Evolutionary conservation across 2,113 vertebrate species (phyloP), one percentile per base, ranked within the genome.

Genomic region (Hypomesus transpacificus): DNA sequence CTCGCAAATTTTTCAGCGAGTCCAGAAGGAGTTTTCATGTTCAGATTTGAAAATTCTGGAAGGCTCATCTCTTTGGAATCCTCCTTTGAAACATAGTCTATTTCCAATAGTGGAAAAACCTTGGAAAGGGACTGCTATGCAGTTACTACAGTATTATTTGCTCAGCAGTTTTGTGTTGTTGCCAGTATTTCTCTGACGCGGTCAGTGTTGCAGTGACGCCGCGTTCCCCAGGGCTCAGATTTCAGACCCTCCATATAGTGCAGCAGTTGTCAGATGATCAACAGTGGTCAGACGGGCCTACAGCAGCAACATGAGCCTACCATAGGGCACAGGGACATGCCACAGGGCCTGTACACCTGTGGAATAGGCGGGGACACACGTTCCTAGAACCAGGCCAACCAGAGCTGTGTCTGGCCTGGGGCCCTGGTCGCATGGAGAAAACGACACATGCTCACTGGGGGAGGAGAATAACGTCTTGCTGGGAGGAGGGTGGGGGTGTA

Each of bases 401-500:
- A 77, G 77, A 70, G 16, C 14, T 77, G 70, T 85, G 73, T 59
- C 77, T 87, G 88, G 90, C 85, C 76, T 75, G 69, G 1, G 66
- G 80, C 84, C 85, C 82, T 61, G 80, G 87, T 92, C 87, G 87
- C 86, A 81, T 58, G 84, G 89, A 90, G 89, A 92, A 87, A 87
- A 90, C 89, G 89, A 89, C 87, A 87, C 91, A 91, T 90, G 90
- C 90, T 89, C 85, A 75, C 74, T 82, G 70, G 82, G 87, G 77
- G 78, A 80, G 80, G 82, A 74, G 65, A 79, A 3, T 3, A 79
- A 79, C 84, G 76, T 11, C 9, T 9, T 46, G 39, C 8, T 11
- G 39, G 75, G 56, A 81, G 84, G 82, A 74, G 81, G 64, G 54
- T 28, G 50, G 1, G 65, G 50, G 20, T 20, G 58, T 13, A 14